Evolutionary conservation across 2,888 invertebrate genomes (phyloP), one percentile per base, ranked within the genome.

Genomic region (Amphiduros pacificus): DNA sequence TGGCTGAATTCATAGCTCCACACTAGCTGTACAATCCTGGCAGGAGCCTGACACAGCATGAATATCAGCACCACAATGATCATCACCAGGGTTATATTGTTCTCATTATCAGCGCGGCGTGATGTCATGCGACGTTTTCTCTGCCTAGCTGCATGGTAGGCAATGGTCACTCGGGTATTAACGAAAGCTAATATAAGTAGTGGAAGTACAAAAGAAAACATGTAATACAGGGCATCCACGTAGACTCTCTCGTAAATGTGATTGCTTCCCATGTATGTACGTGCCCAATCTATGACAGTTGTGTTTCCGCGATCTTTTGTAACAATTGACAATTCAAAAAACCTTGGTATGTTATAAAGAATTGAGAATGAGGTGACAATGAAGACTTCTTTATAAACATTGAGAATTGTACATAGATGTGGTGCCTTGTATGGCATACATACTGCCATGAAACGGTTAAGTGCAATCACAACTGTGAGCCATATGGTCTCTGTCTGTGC

Each of bases 371-470:
- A 11, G 26, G 63, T 65, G 48, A 70, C 65, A 6, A 28, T 53
- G n/a, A 51, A 26, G 27, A 70, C 63, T 41, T 64, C 62, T 26
- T 63, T 66, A 32, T 67, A 63, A 27, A 70, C 68, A 32, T 65
- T 67, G 36, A 50, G 48, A n/a, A 67, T 64, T 32, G 59, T 65
- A 24, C 68, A 70, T 27, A 67, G 63, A 27, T 63, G 65, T 2
- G 66, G 63, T 0, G 67, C 70, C 14, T 55, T 41, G 65, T 70
- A 70, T 2, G 70, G 70, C 36, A 67, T 5, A 41, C 70, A 70
- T 24, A 70, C 67, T 14, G 70, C 70, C 61, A 70, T 65, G 61
- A 61, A 70, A 56, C 70, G 70, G 57, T 70, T 70, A 31, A 70
- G 52, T 2, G 70, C 70, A 9, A 70, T 64, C 31, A 68, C 64